Evolutionary conservation across 2,113 vertebrate genomes (phyloP).

Genomic region (Aphyosemion australe): DNA sequence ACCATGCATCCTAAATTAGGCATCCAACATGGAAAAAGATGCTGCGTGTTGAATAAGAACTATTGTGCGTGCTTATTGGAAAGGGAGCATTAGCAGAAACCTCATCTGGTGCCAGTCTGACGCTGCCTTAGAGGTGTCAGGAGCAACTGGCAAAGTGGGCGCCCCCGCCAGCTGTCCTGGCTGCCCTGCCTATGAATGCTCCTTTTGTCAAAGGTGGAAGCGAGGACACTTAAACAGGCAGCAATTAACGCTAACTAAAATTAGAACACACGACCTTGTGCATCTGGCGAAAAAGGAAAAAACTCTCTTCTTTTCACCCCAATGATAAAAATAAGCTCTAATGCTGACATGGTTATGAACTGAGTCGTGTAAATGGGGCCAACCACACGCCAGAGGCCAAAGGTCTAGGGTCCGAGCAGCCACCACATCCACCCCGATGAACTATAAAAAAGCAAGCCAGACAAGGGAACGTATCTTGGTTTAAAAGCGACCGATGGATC

Average conservation of each 20-base stretch:
- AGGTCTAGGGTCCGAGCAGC: conserved; percentile 34
- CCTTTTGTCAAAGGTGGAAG: conserved; percentile 70
- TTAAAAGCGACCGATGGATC: conserved; percentile 70
- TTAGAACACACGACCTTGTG: conserved; percentile 58
- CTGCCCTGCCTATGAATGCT: conserved; percentile 54
- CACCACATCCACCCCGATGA: conserved; percentile 46
- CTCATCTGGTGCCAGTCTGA: conserved; percentile 37
- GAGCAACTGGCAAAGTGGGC: conserved; percentile 61
- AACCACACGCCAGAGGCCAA: conserved; percentile 27
- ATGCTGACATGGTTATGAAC: conserved; percentile 35
- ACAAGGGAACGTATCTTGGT: conserved; percentile 52
- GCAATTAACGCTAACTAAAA: conserved; percentile 76
- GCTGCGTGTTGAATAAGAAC: conserved; percentile 25
- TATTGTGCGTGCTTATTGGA: conserved; percentile 22
- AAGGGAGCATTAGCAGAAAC: conserved; percentile 33
- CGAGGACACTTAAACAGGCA: conserved; percentile 66
- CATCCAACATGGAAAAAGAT: background rate
- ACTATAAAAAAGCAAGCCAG: conserved; percentile 26
- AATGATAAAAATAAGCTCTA: conserved; percentile 22
- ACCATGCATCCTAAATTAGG: conserved; percentile 10
- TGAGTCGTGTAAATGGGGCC: conserved; percentile 18
- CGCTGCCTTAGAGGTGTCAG: conserved; percentile 70
- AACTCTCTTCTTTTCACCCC: background rate
- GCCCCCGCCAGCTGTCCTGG: conserved; percentile 44
- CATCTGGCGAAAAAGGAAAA: conserved; percentile 34